Evolutionary conservation across 2,888 invertebrate genomes (phyloP).

Genomic region (Anthophora plumipes): DNA sequence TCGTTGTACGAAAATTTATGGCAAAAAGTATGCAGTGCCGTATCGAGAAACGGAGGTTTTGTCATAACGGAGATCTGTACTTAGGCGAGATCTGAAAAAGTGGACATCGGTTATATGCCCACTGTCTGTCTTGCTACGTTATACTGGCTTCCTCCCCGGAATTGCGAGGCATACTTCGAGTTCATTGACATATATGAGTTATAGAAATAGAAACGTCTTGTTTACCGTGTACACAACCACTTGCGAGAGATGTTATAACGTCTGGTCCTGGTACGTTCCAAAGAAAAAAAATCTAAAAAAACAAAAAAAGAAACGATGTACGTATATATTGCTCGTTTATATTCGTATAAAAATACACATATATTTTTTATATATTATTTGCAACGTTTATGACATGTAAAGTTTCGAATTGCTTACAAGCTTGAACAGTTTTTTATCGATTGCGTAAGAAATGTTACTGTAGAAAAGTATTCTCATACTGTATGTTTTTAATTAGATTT

Average conservation of each 20-base stretch:
- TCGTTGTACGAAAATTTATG: constrained; percentile 56
- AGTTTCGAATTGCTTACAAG: background rate
- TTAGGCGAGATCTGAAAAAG: constrained; percentile 1
- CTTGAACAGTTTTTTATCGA: background rate
- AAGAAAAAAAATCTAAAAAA: background rate
- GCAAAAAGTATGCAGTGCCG: constrained; percentile 70
- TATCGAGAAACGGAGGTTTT: constrained; percentile 8
- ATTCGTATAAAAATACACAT: background rate
- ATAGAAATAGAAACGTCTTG: constrained; percentile 46
- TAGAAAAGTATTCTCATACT: too few relatives aligned
- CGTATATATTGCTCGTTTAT: background rate
- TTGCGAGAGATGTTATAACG: constrained; percentile 4
- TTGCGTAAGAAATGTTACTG: background rate
- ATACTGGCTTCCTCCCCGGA: constrained; percentile 10
- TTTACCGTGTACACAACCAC: constrained; percentile 42
- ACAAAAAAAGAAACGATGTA: background rate
- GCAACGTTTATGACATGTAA: background rate
- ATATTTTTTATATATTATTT: background rate
- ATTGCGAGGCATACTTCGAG: constrained; percentile 25
- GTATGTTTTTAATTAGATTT: too few relatives aligned
- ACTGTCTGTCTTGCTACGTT: constrained; percentile 12
- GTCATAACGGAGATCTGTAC: background rate
- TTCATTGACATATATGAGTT: constrained; percentile 53
- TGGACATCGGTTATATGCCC: background rate
- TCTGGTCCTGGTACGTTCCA: background rate